Percentiles rank a stretch among this genome's conserved stretches.
Evolutionary conservation across 1,140 invertebrate species (phyloP).

Genomic region (Leptonema lineaticorne): DNA sequence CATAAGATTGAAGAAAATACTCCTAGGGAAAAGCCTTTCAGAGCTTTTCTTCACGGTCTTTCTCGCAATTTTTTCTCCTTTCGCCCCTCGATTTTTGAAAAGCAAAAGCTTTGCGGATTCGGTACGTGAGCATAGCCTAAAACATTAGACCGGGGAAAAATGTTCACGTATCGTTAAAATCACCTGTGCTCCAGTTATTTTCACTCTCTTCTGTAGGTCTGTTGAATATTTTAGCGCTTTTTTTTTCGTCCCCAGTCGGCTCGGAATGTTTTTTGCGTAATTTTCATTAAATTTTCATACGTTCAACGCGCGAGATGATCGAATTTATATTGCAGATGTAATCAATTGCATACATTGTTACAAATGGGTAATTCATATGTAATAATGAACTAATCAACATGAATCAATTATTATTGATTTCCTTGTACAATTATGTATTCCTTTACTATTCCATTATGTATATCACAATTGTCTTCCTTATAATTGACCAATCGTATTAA

Average conservation of each 20-base stretch:
- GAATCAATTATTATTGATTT: no score
- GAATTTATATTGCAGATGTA: no score
- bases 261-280: no score
- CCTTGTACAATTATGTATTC: no score
- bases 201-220: neutral
- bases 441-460: no score
- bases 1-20: conserved; percentile 38
- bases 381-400: no score
- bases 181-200: conserved; percentile 3
- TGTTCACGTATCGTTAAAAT: conserved; percentile 9
- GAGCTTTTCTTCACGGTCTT: neutral
- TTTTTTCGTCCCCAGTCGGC: neutral
- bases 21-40: conserved; percentile 22
- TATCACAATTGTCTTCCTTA: no score
- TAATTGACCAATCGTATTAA: no score
- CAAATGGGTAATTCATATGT: no score
- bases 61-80: neutral
- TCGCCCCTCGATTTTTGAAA: neutral
- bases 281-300: no score
- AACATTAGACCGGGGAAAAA: neutral
- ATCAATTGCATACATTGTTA: no score
- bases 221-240: neutral
- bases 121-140: neutral
- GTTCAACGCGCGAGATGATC: no score
- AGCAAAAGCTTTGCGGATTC: conserved; percentile 5